These are phyloP conservation scores for Salticus scenicus DNA, from an alignment of 2,888 invertebrate genomes.

Conservation along the genomic window DNA sequence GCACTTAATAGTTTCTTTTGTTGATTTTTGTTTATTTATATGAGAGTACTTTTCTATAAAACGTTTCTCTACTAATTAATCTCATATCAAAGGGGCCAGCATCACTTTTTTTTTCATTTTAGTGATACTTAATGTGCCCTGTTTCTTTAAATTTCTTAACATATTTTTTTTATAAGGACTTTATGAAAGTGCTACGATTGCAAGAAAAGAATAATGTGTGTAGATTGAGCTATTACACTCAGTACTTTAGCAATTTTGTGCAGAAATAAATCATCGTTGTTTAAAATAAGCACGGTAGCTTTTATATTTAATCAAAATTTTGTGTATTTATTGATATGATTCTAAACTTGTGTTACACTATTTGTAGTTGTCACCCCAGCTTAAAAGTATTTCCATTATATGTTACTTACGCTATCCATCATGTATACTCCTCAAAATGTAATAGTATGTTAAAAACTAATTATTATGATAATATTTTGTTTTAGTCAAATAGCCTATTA, in stretches of 20 bases:
- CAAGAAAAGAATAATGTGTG: not conserved
- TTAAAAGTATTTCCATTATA: constrained; percentile 10
- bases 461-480: constrained; percentile 17
- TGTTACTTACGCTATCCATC: constrained; percentile 22
- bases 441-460: constrained; percentile 27
- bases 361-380: constrained; percentile 8
- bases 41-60: not conserved
- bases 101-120: not conserved
- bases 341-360: constrained; percentile 8
- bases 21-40: too few relatives aligned
- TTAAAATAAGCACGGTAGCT: constrained; percentile 14
- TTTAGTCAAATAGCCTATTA: constrained; percentile 42
- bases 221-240: not conserved
- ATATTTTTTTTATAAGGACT: not conserved
- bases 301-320: constrained; percentile 7
- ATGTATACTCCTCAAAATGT: constrained; percentile 12
- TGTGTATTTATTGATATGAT: constrained; percentile 2
- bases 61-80: not conserved
- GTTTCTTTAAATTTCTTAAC: not conserved
- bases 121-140: not conserved
- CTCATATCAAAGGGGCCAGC: constrained; percentile 7
- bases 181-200: not conserved
- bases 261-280: not conserved
- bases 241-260: constrained; percentile 2
- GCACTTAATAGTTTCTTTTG: too few relatives aligned